phyloP scores from a whole-genome alignment of 2,888 invertebrate species.

The Arctia plantaginis region DNA sequence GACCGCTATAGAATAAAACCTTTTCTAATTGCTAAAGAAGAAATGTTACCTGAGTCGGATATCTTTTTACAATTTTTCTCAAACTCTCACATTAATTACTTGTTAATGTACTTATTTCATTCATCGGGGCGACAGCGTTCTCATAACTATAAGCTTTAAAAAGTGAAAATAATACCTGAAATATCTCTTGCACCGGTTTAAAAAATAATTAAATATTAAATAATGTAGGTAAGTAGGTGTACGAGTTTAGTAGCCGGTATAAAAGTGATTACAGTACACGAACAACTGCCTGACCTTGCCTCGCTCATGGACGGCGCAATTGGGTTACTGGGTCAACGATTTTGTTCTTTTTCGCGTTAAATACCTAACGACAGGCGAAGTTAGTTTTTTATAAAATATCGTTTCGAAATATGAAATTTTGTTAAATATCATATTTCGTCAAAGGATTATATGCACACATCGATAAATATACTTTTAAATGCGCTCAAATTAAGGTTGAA shows the following conservation, averaged over 20 bases:
- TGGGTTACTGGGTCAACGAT: constrained; percentile 77
- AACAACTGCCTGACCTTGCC: constrained; percentile 73
- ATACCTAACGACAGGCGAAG: constrained; percentile 30
- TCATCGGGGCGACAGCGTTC: not conserved
- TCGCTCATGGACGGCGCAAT: constrained; percentile 74
- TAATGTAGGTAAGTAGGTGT: constrained; percentile 40
- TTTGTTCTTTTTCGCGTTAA: constrained; percentile 60
- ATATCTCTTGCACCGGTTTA: constrained; percentile 17
- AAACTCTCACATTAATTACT: not conserved
- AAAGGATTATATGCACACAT: not conserved
- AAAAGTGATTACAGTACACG: constrained; percentile 52
- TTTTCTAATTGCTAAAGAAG: not conserved
- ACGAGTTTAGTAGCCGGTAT: constrained; percentile 43
- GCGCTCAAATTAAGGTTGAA: not conserved
- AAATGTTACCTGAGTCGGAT: not conserved
- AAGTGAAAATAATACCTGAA: constrained; percentile 3
- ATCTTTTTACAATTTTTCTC: not conserved
- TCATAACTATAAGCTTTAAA: not conserved
- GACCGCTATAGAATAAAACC: not conserved
- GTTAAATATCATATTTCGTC: constrained; percentile 10
- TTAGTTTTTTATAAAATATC: constrained; percentile 22
- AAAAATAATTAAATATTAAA: constrained; percentile 9
- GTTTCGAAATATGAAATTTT: constrained; percentile 12
- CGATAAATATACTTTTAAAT: not conserved
- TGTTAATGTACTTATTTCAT: not conserved